These are phyloP conservation scores for Papio anubis DNA, from an alignment of 2,113 vertebrate species.

Conservation along the genomic window DNA sequence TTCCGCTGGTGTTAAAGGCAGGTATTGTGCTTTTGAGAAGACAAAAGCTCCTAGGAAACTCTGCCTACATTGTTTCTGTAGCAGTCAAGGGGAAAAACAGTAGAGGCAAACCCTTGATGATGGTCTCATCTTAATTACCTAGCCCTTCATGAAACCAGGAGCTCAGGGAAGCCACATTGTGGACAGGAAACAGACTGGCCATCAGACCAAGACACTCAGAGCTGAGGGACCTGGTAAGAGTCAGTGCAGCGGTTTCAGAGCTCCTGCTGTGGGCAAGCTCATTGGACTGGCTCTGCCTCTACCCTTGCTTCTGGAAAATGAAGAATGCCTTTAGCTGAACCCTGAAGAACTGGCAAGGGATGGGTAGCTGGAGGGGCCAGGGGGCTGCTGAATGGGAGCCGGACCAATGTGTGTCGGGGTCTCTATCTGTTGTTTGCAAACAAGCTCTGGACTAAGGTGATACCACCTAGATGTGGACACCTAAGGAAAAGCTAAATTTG, in stretches of 20 bases:
- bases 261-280: too few relatives aligned
- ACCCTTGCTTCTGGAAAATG: fast-evolving
- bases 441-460: neutral
- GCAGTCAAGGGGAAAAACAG: neutral
- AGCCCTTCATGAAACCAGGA: neutral
- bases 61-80: neutral
- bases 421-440: neutral
- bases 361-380: neutral
- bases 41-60: neutral
- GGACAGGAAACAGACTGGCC: fast-evolving
- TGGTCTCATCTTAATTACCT: neutral
- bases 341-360: neutral
- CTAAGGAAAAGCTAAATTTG: neutral
- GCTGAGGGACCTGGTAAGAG: neutral
- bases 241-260: too few relatives aligned
- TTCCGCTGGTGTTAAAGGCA: neutral
- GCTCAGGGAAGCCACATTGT: fast-evolving
- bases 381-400: neutral
- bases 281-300: neutral
- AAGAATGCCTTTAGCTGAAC: too few relatives aligned
- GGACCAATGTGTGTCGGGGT: neutral
- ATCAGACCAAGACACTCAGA: neutral
- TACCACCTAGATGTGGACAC: neutral
- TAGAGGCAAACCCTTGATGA: neutral
- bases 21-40: neutral